Percentiles rank a stretch among this genome's conserved stretches.
Conservation (phyloP, 2,113 vertebrate genomes). For the Tachycineta bicolor region DNA sequence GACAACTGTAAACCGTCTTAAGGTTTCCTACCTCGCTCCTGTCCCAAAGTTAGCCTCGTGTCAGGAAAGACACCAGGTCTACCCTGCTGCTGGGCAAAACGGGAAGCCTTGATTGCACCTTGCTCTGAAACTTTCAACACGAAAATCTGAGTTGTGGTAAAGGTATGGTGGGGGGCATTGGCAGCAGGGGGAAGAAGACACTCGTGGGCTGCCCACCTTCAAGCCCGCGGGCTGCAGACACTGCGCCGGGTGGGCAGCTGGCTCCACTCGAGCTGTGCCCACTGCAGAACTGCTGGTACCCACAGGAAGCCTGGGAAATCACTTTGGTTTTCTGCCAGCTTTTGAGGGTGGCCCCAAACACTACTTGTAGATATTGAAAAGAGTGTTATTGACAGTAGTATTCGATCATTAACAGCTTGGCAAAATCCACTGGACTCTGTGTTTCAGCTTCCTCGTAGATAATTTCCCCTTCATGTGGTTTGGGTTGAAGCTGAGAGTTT, state of each 20-base stretch:
- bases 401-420: background rate
- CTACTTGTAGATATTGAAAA: background rate
- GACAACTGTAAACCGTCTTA: background rate
- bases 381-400: background rate
- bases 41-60: rapidly evolving
- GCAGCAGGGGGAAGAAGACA: background rate
- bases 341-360: background rate
- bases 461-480: background rate
- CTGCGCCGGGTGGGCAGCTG: too few species aligned
- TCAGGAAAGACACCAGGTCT: background rate
- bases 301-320: rapidly evolving
- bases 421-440: background rate
- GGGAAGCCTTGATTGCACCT: rapidly evolving
- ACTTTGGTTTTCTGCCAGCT: rapidly evolving
- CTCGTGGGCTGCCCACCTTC: rapidly evolving
- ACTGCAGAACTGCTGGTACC: rapidly evolving
- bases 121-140: rapidly evolving
- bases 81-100: background rate
- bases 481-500: background rate
- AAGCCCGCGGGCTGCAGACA: too few species aligned
- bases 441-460: background rate
- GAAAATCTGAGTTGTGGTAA: rapidly evolving
- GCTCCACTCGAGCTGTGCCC: rapidly evolving
- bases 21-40: too few species aligned
- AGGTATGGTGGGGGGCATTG: rapidly evolving